A percentile compares a stretch with the other conserved stretches of the same genome.
Evolutionary conservation across 1,140 invertebrate species (phyloP).

Genomic region (Zaprionus davidi): DNA sequence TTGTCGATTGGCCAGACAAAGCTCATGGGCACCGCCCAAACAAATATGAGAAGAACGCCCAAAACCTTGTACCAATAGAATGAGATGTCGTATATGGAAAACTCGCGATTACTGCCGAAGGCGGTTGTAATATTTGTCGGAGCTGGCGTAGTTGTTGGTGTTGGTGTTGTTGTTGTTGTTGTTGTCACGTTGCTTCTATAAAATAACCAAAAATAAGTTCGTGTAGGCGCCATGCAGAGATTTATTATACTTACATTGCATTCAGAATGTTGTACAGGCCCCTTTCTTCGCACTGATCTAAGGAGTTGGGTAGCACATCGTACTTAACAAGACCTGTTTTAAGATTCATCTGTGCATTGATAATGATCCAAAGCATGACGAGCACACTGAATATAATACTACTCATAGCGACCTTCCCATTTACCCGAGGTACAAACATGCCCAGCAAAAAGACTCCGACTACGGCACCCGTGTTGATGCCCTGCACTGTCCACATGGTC

Average conservation of each 20-base stretch:
- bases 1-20: conserved; percentile 70
- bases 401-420: conserved; percentile 88
- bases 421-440: conserved; percentile 89
- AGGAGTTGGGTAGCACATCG: conserved; percentile 85
- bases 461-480: conserved; percentile 88
- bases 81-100: conserved; percentile 86
- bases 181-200: conserved; percentile 37
- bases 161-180: conserved; percentile 7
- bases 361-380: conserved; percentile 91
- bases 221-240: neutral
- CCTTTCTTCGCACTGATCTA: conserved; percentile 86
- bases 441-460: conserved; percentile 90
- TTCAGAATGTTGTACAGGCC: conserved; percentile 56
- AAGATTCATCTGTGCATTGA: conserved; percentile 90
- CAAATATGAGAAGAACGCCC: conserved; percentile 87
- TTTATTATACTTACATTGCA: conserved; percentile 55
- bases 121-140: conserved; percentile 58
- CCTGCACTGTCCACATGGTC: conserved; percentile 87
- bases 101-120: conserved; percentile 76
- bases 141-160: conserved; percentile 17
- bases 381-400: conserved; percentile 88
- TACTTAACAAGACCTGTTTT: conserved; percentile 86
- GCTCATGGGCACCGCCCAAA: conserved; percentile 86
- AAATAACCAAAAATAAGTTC: neutral
- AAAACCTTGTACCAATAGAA: conserved; percentile 88